Evolutionary conservation across 2,888 invertebrate genomes (phyloP), one percentile per base, ranked within the genome.

Genomic region (Corbicula japonica): DNA sequence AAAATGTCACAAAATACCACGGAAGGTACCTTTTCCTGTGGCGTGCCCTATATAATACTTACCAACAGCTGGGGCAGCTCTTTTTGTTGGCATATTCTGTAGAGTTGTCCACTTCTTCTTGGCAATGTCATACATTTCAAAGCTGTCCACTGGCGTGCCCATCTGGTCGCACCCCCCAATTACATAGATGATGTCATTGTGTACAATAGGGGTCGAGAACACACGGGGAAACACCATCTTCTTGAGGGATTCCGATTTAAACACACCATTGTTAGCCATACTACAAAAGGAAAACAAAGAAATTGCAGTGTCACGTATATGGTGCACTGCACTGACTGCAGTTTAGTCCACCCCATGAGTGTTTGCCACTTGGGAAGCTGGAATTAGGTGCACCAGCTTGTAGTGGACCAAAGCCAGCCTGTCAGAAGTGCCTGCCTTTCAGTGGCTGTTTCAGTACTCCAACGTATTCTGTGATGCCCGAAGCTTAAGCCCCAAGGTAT

Each of bases 131-230:
- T 85, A 89, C 73, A 86, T 80, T 79, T 93, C 92, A 81, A 91
- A 88, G 23, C 84, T 87, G 71, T 92, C 89, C 4, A 93, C 80
- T 8, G 93, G 93, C 15, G 83, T 82, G 10, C 93, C 93, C 61
- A 82, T 82, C 52, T 90, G 88, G 68, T 93, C 92, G 85, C 93
- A 93, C 30, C 93, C 93, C 6, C 93, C 93, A 10, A 93, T 77
- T 1, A 91, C 88, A 62, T 92, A 93, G 5, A 93, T 68, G 18
- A 84, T 86, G 23, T 87, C 89, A 1, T 87, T 85, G 65, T 88
- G 76, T 6, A 89, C 73, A 6, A 91, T 83, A 6, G 92, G 87
- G 21, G 90, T 87, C 3, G 91, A 86, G 73, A 91, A 93, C 21
- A 92, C 92, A 15, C 92, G 79, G 56, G 91, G 92, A 50, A 91